phyloP scores from a whole-genome alignment of 2,797 vertebrate species.

The Gallinago nigripennis region DNA sequence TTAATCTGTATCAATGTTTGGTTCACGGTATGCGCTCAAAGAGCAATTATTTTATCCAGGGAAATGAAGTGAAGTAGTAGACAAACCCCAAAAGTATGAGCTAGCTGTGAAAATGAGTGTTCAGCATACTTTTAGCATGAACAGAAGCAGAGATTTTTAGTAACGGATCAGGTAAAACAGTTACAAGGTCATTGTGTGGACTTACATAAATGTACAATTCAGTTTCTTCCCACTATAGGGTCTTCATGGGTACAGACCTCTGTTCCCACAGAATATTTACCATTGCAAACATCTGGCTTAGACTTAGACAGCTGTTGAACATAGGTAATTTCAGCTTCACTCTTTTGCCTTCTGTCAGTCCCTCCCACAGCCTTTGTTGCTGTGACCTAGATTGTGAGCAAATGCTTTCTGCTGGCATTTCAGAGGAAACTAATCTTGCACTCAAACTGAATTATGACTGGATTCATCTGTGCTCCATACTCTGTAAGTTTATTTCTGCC shows the following conservation, averaged over 20 bases:
- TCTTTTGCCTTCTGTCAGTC: constrained; percentile 19
- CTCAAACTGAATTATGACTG: neutral
- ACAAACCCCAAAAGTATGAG: neutral
- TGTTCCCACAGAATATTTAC: neutral
- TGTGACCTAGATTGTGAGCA: constrained; percentile 61
- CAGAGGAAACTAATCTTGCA: constrained; percentile 45
- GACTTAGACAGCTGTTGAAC: constrained; percentile 20
- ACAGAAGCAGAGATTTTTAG: neutral
- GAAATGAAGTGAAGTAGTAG: neutral
- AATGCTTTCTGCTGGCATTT: constrained; percentile 55
- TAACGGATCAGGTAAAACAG: neutral
- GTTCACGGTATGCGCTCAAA: neutral
- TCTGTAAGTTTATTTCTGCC: neutral
- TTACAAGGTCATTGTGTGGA: neutral
- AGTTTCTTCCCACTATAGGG: neutral
- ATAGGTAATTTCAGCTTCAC: constrained; percentile 19
- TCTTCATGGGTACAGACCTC: neutral
- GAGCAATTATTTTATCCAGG: neutral
- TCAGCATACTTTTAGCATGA: neutral
- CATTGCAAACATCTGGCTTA: neutral
- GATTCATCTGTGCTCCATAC: constrained; percentile 12
- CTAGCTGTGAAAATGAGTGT: constrained; percentile 2
- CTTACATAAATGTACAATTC: neutral
- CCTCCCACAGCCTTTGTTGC: constrained; percentile 23
- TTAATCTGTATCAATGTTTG: constrained; percentile 1